Conservation (phyloP, 92 coral and sea anemone genomes). For the Palythoa heliodiscus region DNA sequence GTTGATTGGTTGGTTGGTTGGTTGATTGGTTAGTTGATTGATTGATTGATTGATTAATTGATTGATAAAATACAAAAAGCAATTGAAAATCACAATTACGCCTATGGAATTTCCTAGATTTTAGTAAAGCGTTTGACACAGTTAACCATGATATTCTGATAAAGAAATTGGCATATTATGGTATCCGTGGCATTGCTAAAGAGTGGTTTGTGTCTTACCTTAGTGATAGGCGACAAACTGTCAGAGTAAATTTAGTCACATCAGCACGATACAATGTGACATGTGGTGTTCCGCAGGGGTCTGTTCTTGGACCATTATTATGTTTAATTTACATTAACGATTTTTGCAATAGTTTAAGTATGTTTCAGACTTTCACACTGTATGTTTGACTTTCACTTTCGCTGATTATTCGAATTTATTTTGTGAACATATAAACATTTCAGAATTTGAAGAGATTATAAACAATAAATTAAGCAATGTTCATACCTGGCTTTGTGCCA, state of each 20-base stretch:
- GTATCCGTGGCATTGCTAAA: slow-evolving; percentile 39
- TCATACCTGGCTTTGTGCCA: slow-evolving; percentile 39
- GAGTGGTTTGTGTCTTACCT: slow-evolving; percentile 49
- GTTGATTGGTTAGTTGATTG: too few relatives aligned
- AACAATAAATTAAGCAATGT: slow-evolving; percentile 57
- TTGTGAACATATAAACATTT: slow-evolving; percentile 15
- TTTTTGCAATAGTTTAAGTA: too few relatives aligned
- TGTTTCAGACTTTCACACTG: too few relatives aligned
- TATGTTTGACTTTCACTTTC: slow-evolving; percentile 53
- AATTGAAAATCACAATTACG: slow-evolving; percentile 50
- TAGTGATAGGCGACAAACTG: slow-evolving; percentile 44
- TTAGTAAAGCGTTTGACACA: slow-evolving; percentile 10
- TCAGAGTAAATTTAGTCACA: slow-evolving; percentile 41
- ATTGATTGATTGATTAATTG: too few relatives aligned
- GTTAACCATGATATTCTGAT: slow-evolving; percentile 42
- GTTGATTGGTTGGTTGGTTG: too few relatives aligned
- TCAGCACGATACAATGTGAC: slow-evolving; percentile 20
- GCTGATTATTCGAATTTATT: too few relatives aligned
- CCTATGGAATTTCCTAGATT: slow-evolving; percentile 62
- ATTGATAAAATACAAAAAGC: slow-evolving; percentile 68
- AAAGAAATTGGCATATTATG: slow-evolving; percentile 56
- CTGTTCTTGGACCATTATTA: slow-evolving; percentile 62
- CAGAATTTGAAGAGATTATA: slow-evolving; percentile 35
- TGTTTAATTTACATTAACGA: slow-evolving; percentile 59
- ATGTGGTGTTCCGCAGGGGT: slow-evolving; percentile 60